Base-by-base conservation (phyloP, 2,888 invertebrate genomes). In the Sinhomidia bicolor region DNA sequence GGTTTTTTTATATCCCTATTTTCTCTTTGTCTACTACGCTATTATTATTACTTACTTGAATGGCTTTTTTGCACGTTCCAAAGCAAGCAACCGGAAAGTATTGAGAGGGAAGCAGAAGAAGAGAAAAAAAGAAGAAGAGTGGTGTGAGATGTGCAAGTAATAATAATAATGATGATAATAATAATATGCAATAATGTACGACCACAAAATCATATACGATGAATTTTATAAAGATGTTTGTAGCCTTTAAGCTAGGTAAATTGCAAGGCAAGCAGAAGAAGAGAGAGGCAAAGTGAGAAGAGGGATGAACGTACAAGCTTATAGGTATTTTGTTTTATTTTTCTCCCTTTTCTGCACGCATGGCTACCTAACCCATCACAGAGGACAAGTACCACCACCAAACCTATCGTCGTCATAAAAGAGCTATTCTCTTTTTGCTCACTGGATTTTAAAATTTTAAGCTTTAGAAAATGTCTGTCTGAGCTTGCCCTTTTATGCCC, bases 401-500 rank as follows among this genome's bases (percentile, higher is more conserved):
- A n/a, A 85, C 76, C 65, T 54, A 78, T 78, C 78, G 17, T 78
- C 78, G 17, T 60, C 26, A 78, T 78, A 32, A 78, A 78, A 78
- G 36, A 65, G 65, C 65, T 17, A 54, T 78, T 85, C 60, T 76
- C 20, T 47, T 29, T 47, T 3, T 36, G 44, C 78, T 78, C 65
- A 20, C 14, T 65, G 54, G 65, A 54, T 20, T 65, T 74, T 65
- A 84, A 85, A 78, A 44, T 85, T 85, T 79, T 68, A 36, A 85
- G 79, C 85, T 17, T 14, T 68, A 29, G 4, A 76, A 14, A 76
- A 29, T 14, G 41, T 23, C 5, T 62, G 4, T 62, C 51, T 14
- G n/a, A n/a, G 51, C n/a, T 14, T 51, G 41, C 41, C 5, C 10
- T 41, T 5, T 41, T 7, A 14, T 5, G 54, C 54, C 14, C 54